These are phyloP conservation scores for Kryptopterus vitreolus DNA, from an alignment of 2,797 vertebrate genomes.

Conservation along the genomic window DNA sequence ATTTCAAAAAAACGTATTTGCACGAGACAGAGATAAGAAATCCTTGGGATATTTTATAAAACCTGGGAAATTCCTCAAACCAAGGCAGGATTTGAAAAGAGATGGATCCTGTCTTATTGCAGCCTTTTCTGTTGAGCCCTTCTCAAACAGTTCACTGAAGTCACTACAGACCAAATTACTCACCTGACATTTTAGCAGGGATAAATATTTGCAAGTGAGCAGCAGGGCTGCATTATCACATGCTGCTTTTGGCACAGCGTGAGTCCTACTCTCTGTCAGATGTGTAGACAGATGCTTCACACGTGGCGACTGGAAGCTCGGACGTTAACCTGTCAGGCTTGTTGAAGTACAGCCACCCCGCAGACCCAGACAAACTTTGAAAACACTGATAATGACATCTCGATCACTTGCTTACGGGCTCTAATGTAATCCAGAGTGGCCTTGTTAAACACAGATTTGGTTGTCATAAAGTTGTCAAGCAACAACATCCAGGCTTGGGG, in stretches of 20 bases:
- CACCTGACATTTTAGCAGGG: conserved; percentile 37
- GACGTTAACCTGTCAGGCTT: conserved; percentile 30
- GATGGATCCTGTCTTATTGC: conserved; percentile 11
- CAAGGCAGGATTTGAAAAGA: background rate
- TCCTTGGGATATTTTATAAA: background rate
- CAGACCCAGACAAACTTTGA: conserved; percentile 37
- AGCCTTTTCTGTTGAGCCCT: conserved; percentile 21
- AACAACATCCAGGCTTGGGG: background rate
- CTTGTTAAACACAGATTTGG: conserved; percentile 26
- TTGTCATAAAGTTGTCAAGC: conserved; percentile 31
- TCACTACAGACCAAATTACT: conserved; percentile 8
- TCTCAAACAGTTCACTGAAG: conserved; percentile 22
- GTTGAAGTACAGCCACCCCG: conserved; percentile 33
- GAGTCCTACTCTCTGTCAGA: conserved; percentile 17
- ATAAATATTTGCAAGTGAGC: conserved; percentile 44
- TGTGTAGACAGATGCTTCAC: conserved; percentile 44
- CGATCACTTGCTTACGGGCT: conserved; percentile 39
- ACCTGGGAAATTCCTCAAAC: background rate
- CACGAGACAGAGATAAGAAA: background rate
- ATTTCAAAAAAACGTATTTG: background rate
- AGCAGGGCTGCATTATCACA: conserved; percentile 32
- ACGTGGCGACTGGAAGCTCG: conserved; percentile 14
- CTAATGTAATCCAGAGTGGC: conserved; percentile 42
- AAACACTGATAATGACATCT: conserved; percentile 48
- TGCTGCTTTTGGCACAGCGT: conserved; percentile 27